A percentile compares a stretch with the other conserved stretches of the same genome.
Evolutionary conservation across 2,888 invertebrate genomes (phyloP).

Genomic region (Drosophila infuscata): DNA sequence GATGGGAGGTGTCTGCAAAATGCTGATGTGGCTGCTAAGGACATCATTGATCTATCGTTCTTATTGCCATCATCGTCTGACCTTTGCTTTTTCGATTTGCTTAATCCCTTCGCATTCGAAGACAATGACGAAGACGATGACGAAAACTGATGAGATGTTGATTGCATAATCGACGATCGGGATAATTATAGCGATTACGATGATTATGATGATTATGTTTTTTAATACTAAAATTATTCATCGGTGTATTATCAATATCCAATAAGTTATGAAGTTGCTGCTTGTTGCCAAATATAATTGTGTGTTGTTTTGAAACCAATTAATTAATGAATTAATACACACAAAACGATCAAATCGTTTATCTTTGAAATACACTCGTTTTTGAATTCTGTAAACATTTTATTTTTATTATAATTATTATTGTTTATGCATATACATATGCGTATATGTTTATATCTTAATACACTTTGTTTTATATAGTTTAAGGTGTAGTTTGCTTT

Average conservation of each 20-base stretch:
- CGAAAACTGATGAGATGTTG: background rate
- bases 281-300: conserved; percentile 9
- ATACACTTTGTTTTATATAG: conserved; percentile 40
- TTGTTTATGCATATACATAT: conserved; percentile 12
- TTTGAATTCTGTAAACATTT: conserved; percentile 31
- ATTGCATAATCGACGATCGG: background rate
- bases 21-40: conserved; percentile 14
- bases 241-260: background rate
- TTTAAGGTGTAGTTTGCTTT: conserved; percentile 34
- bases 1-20: background rate
- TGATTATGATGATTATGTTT: background rate
- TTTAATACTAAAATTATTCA: background rate
- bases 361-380: background rate
- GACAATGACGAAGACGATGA: background rate
- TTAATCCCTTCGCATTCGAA: background rate
- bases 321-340: background rate
- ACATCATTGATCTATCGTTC: conserved; percentile 26
- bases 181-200: no score
- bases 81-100: background rate
- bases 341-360: background rate
- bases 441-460: conserved; percentile 29
- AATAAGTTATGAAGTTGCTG: background rate
- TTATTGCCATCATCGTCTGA: background rate
- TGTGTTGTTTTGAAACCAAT: background rate
- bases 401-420: background rate